Evolutionary conservation across 2,113 vertebrate genomes (phyloP).

Genomic region (Tyto alba): DNA sequence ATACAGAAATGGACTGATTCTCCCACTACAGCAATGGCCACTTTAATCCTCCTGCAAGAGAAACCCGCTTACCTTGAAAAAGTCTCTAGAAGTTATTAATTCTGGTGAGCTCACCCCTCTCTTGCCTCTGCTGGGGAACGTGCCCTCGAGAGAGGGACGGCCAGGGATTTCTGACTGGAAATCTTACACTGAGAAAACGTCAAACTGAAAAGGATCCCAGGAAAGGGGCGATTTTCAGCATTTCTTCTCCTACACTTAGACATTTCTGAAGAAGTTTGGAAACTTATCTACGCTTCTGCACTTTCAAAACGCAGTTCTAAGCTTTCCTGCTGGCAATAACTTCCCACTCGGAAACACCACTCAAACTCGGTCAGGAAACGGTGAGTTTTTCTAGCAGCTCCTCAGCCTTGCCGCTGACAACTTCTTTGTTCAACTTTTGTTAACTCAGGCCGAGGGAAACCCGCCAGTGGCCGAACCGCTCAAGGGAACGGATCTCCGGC

Average conservation of each 20-base stretch:
- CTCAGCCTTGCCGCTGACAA: rapidly evolving
- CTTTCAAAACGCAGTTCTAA: background rate
- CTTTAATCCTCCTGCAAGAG: background rate
- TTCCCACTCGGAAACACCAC: background rate
- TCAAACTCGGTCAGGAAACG: rapidly evolving
- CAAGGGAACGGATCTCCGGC: rapidly evolving
- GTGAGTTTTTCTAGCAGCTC: background rate
- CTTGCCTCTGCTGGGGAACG: background rate
- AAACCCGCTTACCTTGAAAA: background rate
- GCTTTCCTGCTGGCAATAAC: background rate
- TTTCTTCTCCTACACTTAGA: background rate
- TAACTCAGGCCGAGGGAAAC: background rate
- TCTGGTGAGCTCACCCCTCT: rapidly evolving
- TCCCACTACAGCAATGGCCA: rapidly evolving
- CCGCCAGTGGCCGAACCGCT: rapidly evolving
- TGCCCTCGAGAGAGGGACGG: rapidly evolving
- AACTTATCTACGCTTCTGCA: rapidly evolving
- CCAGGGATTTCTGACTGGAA: background rate
- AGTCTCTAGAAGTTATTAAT: background rate
- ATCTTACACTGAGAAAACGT: rapidly evolving
- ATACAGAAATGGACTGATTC: rapidly evolving
- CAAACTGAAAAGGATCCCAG: background rate
- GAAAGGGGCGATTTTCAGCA: rapidly evolving
- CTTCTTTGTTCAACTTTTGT: background rate
- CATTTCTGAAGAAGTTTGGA: background rate